phyloP scores from a whole-genome alignment of 2,888 invertebrate genomes.

The Julus scanicus region DNA sequence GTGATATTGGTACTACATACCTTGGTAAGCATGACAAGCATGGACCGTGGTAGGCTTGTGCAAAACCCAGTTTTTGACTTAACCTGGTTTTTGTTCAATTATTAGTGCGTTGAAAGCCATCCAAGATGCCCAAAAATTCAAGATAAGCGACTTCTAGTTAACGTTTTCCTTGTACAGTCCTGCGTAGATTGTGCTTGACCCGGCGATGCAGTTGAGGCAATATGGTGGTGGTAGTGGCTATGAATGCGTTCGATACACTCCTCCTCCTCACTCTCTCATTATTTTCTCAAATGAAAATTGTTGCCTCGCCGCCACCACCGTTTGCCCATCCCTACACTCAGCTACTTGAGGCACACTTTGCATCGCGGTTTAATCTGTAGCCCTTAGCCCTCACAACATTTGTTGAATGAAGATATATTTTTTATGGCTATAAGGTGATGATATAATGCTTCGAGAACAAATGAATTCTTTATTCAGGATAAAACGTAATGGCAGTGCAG shows the following conservation, averaged over 20 bases:
- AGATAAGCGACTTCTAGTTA: slow-evolving; percentile 45
- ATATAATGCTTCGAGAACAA: slow-evolving; percentile 28
- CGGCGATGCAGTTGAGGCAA: slow-evolving; percentile 25
- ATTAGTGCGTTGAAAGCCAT: slow-evolving; percentile 45
- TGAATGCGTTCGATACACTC: not conserved
- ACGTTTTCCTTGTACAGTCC: slow-evolving; percentile 23
- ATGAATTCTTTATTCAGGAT: slow-evolving; percentile 37
- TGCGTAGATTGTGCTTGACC: slow-evolving; percentile 14
- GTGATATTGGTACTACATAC: not conserved
- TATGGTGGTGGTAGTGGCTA: not conserved
- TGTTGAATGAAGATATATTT: slow-evolving; percentile 45
- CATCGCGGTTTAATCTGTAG: not conserved
- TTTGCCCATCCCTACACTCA: not conserved
- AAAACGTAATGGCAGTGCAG: not conserved
- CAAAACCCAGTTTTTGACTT: slow-evolving; percentile 20
- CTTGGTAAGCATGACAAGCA: not conserved
- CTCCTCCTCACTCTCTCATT: not conserved
- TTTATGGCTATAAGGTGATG: slow-evolving; percentile 7
- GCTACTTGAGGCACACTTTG: slow-evolving; percentile 34
- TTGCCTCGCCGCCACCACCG: not conserved
- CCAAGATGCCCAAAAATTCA: slow-evolving; percentile 47
- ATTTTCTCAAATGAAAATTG: not conserved
- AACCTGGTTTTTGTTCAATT: slow-evolving; percentile 45
- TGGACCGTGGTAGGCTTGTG: not conserved
- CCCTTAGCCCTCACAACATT: not conserved